These are phyloP conservation scores for Drosophila watanabei DNA, from an alignment of 1,140 invertebrate genomes.

Conservation along the genomic window DNA sequence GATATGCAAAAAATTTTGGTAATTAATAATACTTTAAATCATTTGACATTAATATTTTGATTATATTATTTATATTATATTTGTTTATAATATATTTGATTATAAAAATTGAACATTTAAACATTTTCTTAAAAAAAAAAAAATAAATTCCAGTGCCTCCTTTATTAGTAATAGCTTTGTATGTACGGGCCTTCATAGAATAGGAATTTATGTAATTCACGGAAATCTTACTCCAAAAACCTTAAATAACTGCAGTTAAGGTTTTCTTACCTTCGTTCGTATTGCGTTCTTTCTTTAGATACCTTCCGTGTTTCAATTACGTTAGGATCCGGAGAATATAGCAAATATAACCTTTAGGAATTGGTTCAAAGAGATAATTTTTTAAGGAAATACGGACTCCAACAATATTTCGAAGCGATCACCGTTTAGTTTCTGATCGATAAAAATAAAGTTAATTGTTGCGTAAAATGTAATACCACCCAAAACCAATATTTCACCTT, in stretches of 20 bases:
- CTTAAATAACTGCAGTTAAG: background rate
- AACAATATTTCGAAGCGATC: conserved; percentile 28
- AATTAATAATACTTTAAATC: too few relatives aligned
- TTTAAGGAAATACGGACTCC: conserved; percentile 9
- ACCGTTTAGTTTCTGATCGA: conserved; percentile 30
- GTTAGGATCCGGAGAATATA: background rate
- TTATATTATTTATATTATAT: too few relatives aligned
- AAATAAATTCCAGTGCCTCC: background rate
- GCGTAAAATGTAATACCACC: background rate
- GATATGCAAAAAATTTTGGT: too few relatives aligned
- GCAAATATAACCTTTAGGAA: background rate
- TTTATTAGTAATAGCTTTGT: background rate
- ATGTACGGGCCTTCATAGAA: background rate
- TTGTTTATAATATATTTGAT: too few relatives aligned
- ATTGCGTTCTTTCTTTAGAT: background rate
- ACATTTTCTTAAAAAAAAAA: background rate
- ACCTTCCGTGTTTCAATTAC: background rate
- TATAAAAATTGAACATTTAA: too few relatives aligned
- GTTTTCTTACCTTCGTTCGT: background rate
- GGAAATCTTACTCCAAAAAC: background rate
- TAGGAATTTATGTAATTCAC: background rate
- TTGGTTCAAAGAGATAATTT: conserved; percentile 10
- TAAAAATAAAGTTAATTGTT: conserved; percentile 36
- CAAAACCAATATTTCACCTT: conserved; percentile 13
- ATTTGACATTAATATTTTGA: too few relatives aligned